These are phyloP conservation scores for Microtus montanus DNA, from an alignment of 2,113 vertebrate species.

Conservation along the genomic window DNA sequence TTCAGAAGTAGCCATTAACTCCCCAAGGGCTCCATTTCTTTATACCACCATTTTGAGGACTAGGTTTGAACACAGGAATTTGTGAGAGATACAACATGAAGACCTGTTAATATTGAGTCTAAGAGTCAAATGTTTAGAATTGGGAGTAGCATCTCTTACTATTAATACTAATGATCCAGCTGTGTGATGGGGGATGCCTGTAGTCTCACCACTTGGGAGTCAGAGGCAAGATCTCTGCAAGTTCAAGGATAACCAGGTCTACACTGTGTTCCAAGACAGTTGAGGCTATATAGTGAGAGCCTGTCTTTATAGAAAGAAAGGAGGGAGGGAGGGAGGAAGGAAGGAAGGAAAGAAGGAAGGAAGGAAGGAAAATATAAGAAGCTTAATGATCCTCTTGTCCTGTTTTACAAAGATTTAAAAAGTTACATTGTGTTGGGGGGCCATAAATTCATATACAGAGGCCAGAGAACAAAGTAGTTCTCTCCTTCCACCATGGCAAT, in stretches of 20 bases:
- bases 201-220: not conserved
- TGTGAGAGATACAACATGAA: not conserved
- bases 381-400: not conserved
- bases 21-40: not conserved
- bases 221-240: not conserved
- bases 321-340: too few relatives aligned
- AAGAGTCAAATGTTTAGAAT: not conserved
- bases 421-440: not conserved
- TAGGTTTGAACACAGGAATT: not conserved
- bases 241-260: not conserved
- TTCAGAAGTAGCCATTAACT: not conserved
- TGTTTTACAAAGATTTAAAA: not conserved
- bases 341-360: accelerated
- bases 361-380: not conserved
- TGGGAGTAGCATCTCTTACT: not conserved
- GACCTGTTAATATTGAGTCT: not conserved
- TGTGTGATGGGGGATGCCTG: not conserved
- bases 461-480: not conserved
- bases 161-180: not conserved
- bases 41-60: not conserved
- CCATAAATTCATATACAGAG: not conserved
- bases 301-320: too few relatives aligned
- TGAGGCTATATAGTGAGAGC: too few relatives aligned
- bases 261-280: not conserved
- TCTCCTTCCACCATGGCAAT: not conserved